Evolutionary conservation across 1,140 invertebrate genomes (phyloP), one percentile per base, ranked within the genome.

Genomic region (Bombus waltoni): DNA sequence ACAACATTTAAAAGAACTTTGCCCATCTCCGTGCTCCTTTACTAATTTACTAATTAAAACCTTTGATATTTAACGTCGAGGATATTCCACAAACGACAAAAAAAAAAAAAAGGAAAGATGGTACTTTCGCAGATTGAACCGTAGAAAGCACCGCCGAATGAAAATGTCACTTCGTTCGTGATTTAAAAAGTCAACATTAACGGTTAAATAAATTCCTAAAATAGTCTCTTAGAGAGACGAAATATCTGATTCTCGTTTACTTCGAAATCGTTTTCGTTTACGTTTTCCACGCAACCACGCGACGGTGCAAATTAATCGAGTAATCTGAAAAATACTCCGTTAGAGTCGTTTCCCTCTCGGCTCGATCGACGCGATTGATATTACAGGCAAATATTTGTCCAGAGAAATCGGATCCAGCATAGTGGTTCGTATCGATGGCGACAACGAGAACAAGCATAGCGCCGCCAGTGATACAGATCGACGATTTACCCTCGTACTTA

Each of bases 401-500:
- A 68, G 35, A 38, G 81, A 68, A 77, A 83, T 76, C 75, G n/a
- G 47, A 79, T 83, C 62, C 35, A n/a, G 3, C 38, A 22, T 9
- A 15, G 38, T 3, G 42, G 32, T 83, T 32, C 18, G n/a, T 77
- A 77, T 84, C 76, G 47, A 71, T 59, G 38, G 22, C 53, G 22
- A 8, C 13, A 35, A 71, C 66, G 65, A 72, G 68, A 62, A 35
- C 42, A 62, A 65, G 40, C 42, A n/a, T 28, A 47, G 9, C 72
- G 53, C 28, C 11, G 40, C 22, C 25, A 2, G 40, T 47, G 57
- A 75, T 73, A 66, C 40, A 66, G 57, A 62, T n/a, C 62, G 74
- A 68, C 57, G 40, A 75, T 65, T 75, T 72, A 77, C 79, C 59
- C 75, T 18, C 28, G 22, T 74, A 42, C 80, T 89, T 86, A 87